Evolutionary conservation across 2,797 vertebrate species (phyloP).

Genomic region (Nasua narica): DNA sequence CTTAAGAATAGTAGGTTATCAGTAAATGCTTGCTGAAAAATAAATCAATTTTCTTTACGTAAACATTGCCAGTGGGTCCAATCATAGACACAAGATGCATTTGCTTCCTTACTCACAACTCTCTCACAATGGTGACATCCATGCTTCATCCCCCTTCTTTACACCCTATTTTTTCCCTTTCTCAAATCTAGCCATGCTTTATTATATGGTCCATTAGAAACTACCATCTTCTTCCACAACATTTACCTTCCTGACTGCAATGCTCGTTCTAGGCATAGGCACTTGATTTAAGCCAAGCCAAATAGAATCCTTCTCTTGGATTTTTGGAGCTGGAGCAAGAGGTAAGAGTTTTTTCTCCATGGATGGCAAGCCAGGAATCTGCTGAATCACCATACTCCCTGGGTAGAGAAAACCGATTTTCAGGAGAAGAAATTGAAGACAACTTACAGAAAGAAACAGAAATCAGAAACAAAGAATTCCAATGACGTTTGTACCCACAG

Average conservation of each 20-base stretch:
- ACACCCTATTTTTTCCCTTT: background rate
- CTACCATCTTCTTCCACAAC: background rate
- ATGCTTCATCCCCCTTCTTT: background rate
- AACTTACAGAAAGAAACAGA: slow-evolving; percentile 18
- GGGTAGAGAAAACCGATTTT: background rate
- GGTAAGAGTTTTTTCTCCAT: background rate
- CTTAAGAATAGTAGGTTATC: background rate
- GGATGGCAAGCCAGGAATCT: slow-evolving; percentile 8
- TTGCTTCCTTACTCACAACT: background rate
- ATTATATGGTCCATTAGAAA: background rate
- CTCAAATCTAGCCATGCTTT: background rate
- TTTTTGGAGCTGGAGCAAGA: background rate
- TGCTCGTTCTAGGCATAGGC: background rate
- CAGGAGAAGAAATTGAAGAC: background rate
- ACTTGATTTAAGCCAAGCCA: background rate
- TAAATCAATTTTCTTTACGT: background rate
- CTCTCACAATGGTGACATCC: too few relatives aligned
- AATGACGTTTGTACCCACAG: background rate
- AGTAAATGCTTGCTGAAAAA: background rate
- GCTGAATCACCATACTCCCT: background rate
- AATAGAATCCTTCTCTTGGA: background rate
- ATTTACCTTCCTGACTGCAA: background rate
- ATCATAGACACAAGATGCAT: background rate
- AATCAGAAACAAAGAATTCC: background rate
- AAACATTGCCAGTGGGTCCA: background rate